These are phyloP conservation scores for Apamea sordens DNA, from an alignment of 2,888 invertebrate genomes.

Conservation along the genomic window DNA sequence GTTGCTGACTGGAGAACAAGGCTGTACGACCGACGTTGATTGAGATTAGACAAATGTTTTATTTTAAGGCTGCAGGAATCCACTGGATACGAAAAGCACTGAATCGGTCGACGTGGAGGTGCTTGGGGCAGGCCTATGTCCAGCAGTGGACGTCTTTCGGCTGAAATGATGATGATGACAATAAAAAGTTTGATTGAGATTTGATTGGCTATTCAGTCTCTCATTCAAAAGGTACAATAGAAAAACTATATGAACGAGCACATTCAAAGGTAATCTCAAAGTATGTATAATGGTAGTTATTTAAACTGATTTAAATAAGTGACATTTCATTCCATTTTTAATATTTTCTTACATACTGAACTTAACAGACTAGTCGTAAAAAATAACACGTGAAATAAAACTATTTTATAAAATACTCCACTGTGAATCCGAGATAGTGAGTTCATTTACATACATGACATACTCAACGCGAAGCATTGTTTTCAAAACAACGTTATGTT, in stretches of 20 bases:
- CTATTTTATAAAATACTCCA: not conserved
- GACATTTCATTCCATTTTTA: not conserved
- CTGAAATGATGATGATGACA: not conserved
- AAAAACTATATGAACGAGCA: not conserved
- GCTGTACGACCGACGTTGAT: not conserved
- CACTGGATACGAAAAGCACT: not conserved
- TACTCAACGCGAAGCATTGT: slow-evolving; percentile 18
- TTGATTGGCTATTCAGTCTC: not conserved
- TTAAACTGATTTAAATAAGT: not conserved
- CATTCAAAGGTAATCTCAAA: not conserved
- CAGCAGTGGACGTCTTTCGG: not conserved
- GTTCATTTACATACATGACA: slow-evolving; percentile 26
- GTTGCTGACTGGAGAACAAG: slow-evolving; percentile 6
- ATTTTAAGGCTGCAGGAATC: not conserved
- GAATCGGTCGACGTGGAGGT: not conserved
- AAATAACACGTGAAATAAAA: not conserved
- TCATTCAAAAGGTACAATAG: not conserved
- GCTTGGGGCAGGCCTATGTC: not conserved
- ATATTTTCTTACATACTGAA: not conserved
- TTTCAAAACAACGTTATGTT: slow-evolving; percentile 31
- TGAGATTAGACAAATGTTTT: not conserved
- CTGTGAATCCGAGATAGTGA: not conserved
- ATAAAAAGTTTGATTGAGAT: not conserved
- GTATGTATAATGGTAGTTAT: not conserved
- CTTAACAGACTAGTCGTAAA: not conserved